phyloP scores from a whole-genome alignment of 1,140 invertebrate species.

The Drosophila triauraria region DNA sequence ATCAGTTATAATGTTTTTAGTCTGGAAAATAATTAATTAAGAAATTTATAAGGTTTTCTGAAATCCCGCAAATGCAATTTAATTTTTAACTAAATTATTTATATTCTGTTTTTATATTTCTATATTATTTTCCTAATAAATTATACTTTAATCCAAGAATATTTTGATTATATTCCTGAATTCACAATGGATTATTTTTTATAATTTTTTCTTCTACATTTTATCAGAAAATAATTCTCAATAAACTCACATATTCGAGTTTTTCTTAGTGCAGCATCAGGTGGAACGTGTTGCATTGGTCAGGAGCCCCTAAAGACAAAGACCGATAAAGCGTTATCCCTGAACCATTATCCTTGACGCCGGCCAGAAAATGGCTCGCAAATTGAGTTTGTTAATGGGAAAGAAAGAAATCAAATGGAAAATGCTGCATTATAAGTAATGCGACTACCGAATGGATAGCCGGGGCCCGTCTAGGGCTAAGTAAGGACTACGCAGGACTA shows the following conservation, averaged over 20 bases:
- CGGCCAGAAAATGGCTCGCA: constrained; percentile 61
- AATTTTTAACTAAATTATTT: not conserved
- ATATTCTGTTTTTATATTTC: not conserved
- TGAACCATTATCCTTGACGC: constrained; percentile 65
- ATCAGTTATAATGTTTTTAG: not conserved
- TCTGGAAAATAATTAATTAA: not conserved
- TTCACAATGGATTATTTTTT: too few relatives aligned
- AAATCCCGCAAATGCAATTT: not conserved
- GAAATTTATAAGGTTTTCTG: not conserved
- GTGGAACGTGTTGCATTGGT: constrained; percentile 69
- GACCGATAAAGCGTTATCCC: constrained; percentile 58
- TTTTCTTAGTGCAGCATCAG: constrained; percentile 25
- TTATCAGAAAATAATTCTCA: not conserved
- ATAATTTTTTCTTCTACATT: too few relatives aligned
- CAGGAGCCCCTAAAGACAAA: constrained; percentile 57
- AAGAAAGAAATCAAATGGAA: constrained; percentile 51
- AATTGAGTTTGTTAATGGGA: constrained; percentile 76
- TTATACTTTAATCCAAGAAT: not conserved
- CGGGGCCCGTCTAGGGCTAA: not conserved
- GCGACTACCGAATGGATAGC: constrained; percentile 1
- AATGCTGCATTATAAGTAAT: constrained; percentile 59
- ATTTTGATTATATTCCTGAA: not conserved
- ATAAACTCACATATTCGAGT: not conserved
- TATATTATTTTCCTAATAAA: not conserved
- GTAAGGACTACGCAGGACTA: constrained; percentile 34